Evolutionary conservation across 1,140 invertebrate genomes (phyloP).

Genomic region (Leptinotarsa lineolata): DNA sequence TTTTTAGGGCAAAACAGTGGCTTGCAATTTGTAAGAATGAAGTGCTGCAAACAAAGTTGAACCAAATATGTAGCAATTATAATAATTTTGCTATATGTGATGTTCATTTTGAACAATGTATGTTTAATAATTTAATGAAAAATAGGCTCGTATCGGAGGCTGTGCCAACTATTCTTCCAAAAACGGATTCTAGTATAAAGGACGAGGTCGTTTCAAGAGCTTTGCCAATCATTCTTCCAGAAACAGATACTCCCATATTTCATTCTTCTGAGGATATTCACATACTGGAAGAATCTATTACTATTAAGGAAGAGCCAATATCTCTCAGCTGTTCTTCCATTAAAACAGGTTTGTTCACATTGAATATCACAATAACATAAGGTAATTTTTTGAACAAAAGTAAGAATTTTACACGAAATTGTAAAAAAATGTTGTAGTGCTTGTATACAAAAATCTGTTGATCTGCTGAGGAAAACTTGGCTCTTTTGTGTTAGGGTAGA

Average conservation of each 20-base stretch:
- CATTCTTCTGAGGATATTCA: neutral
- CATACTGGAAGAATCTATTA: neutral
- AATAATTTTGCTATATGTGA: neutral
- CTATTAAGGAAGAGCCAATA: conserved; percentile 4
- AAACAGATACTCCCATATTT: neutral
- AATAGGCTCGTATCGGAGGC: neutral
- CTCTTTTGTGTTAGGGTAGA: too few species aligned
- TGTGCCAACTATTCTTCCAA: neutral
- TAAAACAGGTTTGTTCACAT: too few species aligned
- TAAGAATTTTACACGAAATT: too few species aligned
- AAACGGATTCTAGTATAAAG: neutral
- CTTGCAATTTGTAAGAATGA: neutral
- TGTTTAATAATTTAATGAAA: neutral
- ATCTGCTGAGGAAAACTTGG: too few species aligned
- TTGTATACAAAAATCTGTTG: too few species aligned
- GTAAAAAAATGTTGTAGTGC: too few species aligned
- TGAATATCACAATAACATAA: too few species aligned
- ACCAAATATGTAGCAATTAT: neutral
- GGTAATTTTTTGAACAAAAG: too few species aligned
- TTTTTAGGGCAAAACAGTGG: neutral
- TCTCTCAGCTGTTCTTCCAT: too few species aligned
- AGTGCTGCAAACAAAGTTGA: neutral
- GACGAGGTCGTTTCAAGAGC: neutral
- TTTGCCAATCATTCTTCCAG: neutral
- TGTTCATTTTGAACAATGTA: neutral